phyloP scores from a whole-genome alignment of 1,140 invertebrate genomes.

The Daktulosphaira vitifoliae region DNA sequence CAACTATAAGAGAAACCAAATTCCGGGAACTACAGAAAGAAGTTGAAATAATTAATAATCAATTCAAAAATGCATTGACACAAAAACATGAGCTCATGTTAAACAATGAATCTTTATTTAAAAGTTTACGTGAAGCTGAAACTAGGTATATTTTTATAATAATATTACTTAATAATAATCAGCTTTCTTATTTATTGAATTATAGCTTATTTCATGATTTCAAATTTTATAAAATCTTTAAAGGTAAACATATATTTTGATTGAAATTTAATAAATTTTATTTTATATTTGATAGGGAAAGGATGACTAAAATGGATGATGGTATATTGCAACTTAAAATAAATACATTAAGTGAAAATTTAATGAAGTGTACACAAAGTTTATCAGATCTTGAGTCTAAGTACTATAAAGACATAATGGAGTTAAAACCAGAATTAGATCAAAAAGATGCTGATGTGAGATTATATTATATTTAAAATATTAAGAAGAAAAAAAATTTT shows the following conservation, averaged over 20 bases:
- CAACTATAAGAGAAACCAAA: constrained; percentile 20
- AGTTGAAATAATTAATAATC: constrained; percentile 16
- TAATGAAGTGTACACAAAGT: background rate
- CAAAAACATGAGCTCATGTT: constrained; percentile 25
- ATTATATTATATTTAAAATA: too few relatives aligned
- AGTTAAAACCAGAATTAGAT: constrained; percentile 21
- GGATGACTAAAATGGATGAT: constrained; percentile 16
- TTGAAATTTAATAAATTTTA: too few relatives aligned
- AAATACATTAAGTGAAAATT: constrained; percentile 3
- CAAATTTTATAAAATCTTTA: too few relatives aligned
- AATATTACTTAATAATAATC: too few relatives aligned
- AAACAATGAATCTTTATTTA: constrained; percentile 15
- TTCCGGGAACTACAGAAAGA: constrained; percentile 23
- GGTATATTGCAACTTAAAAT: constrained; percentile 21
- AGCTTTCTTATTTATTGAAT: too few relatives aligned
- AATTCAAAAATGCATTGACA: constrained; percentile 17
- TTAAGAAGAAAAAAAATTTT: too few relatives aligned
- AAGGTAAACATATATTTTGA: too few relatives aligned
- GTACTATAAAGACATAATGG: constrained; percentile 13
- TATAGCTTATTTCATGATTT: too few relatives aligned
- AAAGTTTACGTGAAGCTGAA: constrained; percentile 16
- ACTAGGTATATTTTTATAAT: background rate
- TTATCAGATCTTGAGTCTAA: constrained; percentile 16
- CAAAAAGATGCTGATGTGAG: constrained; percentile 22
- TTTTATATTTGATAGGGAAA: background rate